Evolutionary conservation across 2,888 invertebrate genomes (phyloP), one percentile per base, ranked within the genome.

Genomic region (Eupithecia subumbrata): DNA sequence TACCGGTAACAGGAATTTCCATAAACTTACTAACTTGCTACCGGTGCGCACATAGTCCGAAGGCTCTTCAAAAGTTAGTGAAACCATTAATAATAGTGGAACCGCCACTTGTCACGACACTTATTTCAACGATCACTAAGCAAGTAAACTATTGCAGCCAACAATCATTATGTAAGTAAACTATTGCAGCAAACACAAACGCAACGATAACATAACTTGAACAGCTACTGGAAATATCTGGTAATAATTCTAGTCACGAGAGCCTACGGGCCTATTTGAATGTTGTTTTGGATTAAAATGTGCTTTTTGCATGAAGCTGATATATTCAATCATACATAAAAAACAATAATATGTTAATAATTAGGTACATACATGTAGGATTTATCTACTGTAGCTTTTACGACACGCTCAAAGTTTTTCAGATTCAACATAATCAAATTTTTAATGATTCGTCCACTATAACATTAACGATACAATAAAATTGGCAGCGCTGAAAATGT

Each of bases 51-150:
- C 3, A 56, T 22, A 22, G 9, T 18, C 48, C 18, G 4, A 48
- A 56, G 22, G 22, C 56, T 56, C 52, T 22, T 22, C 22, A 22
- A 22, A 56, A 56, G 52, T 56, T 56, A 56, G 22, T 56, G 52
- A 56, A 56, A 4, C 22, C 9, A 56, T 12, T 56, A 22, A 56
- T 56, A 22, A 56, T 56, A 25, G 74, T 67, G 30, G 64, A 75
- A 77, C 70, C 64, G 43, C 43, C 12, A 64, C 11, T 34, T 56
- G 72, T 77, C 79, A 79, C 75, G 75, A 75, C 71, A 45, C 30
- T 63, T 71, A 43, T 52, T 71, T 30, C 12, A 43, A 45, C 66
- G 16, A 43, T 4, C 52, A 71, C 71, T 73, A 71, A 48, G 37
- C 22, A 22, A 45, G 52, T 40, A 67, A 69, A 77, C 52, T 74